Percentiles rank a stretch among this genome's conserved stretches.
Evolutionary conservation across 2,888 invertebrate species (phyloP).

Genomic region (Pristionchus exspectatus): DNA sequence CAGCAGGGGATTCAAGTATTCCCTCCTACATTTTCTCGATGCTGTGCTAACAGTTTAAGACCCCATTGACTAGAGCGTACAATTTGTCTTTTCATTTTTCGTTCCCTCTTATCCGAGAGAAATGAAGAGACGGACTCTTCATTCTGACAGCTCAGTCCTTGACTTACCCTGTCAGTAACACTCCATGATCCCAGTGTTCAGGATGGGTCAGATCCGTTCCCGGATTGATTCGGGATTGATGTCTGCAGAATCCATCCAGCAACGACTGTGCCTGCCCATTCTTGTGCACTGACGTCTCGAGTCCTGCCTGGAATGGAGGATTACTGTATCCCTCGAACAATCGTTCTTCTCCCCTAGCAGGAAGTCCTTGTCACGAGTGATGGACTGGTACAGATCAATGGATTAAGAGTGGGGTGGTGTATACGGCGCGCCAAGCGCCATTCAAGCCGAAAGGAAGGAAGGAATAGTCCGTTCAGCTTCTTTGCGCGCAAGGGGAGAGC

Average conservation of each 20-base stretch:
- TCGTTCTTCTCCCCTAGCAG: not conserved
- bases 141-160: too few species aligned
- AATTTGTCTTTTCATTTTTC: not conserved
- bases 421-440: slow-evolving; percentile 17
- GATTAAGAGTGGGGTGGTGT: slow-evolving; percentile 19
- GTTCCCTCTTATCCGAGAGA: not conserved
- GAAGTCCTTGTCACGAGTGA: slow-evolving; percentile 19
- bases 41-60: not conserved
- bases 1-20: too few species aligned
- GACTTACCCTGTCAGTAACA: slow-evolving; percentile 74
- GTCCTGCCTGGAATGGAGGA: slow-evolving; percentile 63
- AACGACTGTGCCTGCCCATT: slow-evolving; percentile 78
- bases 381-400: not conserved
- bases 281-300: slow-evolving; percentile 74
- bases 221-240: slow-evolving; percentile 76
- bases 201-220: slow-evolving; percentile 77
- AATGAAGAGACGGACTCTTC: too few species aligned
- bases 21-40: not conserved
- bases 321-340: not conserved
- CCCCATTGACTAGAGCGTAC: too few species aligned
- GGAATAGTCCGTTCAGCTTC: slow-evolving; percentile 46
- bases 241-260: slow-evolving; percentile 77
- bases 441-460: not conserved
- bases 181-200: slow-evolving; percentile 78
- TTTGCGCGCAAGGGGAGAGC: slow-evolving; percentile 1